Base-by-base conservation (phyloP, 2,113 vertebrate species). In the Apistogramma diplotaenia region DNA sequence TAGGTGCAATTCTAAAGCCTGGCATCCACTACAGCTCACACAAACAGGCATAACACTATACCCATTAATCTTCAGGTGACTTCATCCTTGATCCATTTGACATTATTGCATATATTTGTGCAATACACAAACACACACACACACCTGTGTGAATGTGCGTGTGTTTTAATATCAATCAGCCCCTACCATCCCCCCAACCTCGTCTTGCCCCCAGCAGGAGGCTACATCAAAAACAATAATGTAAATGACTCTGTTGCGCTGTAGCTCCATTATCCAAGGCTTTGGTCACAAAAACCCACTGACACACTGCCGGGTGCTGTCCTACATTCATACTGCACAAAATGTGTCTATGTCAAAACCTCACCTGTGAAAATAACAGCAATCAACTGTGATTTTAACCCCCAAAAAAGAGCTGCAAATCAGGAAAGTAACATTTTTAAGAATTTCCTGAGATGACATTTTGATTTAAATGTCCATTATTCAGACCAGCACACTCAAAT, bases 131-230 rank as follows among this genome's bases (percentile, higher is more conserved):
- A n/a, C 37, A 40, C 62, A 29, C 18, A 19, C 18, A 75, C 55
- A 78, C 76, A 85, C 79, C 65, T 87, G 81, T 80, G 62, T 37
- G 57, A 43, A 25, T 62, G 51, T 55, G 0, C 78, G 56, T 61
- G 53, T 49, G 49, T 40, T 89, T 86, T 90, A 89, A 89, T 87
- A 89, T 89, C 89, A 93, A 79, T 88, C 76, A 89, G 79, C 12
- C 37, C 27, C 5, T 18, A 29, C 53, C 1, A 9, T 3, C 19
- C 19, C 19, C 79, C 85, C 65, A 70, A 51, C 8, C 33, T 43
- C 74, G 71, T 70, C 81, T 43, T 37, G 62, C 31, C 61, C 59
- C 18, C 54, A 77, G 40, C 74, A 71, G 59, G 49, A 4, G 33
- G 78, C 72, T 33, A 81, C 80, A 87, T 82, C 27, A 82, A 79